Conservation (phyloP, 2,113 vertebrate species). For the Euleptes europaea region DNA sequence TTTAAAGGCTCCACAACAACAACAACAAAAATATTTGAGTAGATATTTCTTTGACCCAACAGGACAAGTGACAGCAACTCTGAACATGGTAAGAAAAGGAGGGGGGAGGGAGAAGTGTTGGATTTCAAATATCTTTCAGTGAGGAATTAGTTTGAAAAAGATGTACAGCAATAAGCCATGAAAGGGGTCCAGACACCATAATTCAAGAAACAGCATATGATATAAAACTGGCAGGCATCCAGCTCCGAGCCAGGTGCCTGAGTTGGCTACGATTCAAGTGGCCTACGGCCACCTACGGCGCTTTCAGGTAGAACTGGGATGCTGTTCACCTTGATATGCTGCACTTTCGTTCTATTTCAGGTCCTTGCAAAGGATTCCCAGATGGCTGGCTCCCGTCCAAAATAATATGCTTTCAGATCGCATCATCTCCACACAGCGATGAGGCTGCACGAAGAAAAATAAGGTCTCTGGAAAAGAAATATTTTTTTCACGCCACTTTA, state of each 20-base stretch:
- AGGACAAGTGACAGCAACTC: slow-evolving; percentile 69
- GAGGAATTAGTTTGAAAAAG: slow-evolving; percentile 77
- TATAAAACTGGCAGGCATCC: slow-evolving; percentile 73
- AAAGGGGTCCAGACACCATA: slow-evolving; percentile 69
- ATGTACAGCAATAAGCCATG: slow-evolving; percentile 68
- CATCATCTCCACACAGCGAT: slow-evolving; percentile 34
- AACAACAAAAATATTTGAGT: slow-evolving; percentile 34
- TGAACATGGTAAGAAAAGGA: slow-evolving; percentile 54
- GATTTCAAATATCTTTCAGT: slow-evolving; percentile 78
- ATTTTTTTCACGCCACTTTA: slow-evolving; percentile 2
- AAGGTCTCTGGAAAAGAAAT: slow-evolving; percentile 39
- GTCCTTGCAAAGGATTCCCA: slow-evolving; percentile 72
- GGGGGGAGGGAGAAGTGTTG: slow-evolving; percentile 43
- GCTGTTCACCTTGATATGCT: slow-evolving; percentile 68
- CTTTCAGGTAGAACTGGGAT: slow-evolving; percentile 74
- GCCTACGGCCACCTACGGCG: slow-evolving; percentile 79
- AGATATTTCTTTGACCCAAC: slow-evolving; percentile 46
- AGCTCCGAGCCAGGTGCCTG: slow-evolving; percentile 80
- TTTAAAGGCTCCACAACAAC: slow-evolving; percentile 5
- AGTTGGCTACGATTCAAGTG: slow-evolving; percentile 76
- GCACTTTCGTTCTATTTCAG: slow-evolving; percentile 65
- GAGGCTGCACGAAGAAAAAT: slow-evolving; percentile 47
- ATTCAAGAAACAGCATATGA: slow-evolving; percentile 69
- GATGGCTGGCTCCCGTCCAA: slow-evolving; percentile 73
- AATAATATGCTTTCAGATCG: slow-evolving; percentile 51